These are phyloP conservation scores for Xanthia icteritia DNA, from an alignment of 2,888 invertebrate genomes.

Conservation along the genomic window DNA sequence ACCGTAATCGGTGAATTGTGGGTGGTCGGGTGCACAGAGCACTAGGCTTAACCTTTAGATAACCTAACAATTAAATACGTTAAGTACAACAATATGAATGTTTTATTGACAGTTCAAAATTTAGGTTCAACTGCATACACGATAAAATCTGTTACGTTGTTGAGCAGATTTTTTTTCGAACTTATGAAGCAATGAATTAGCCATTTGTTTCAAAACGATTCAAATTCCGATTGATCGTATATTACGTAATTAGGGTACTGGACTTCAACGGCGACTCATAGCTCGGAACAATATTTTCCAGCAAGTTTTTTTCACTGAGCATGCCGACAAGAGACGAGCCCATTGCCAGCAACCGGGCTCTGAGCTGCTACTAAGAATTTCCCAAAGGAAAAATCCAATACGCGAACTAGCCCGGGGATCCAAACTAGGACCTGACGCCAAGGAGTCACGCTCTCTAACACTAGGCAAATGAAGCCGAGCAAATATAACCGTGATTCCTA, in stretches of 20 bases:
- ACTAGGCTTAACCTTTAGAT: constrained; percentile 39
- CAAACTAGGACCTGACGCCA: not conserved
- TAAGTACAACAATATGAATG: constrained; percentile 14
- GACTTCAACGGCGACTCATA: not conserved
- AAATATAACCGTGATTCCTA: not conserved
- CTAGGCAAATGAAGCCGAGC: not conserved
- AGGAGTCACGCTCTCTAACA: not conserved
- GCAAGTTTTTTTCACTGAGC: not conserved
- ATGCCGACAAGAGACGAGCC: not conserved
- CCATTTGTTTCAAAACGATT: too few species aligned
- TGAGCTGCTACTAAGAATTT: not conserved
- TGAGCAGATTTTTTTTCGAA: too few species aligned
- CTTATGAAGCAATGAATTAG: too few species aligned
- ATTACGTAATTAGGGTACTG: too few species aligned
- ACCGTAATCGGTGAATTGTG: constrained; percentile 32
- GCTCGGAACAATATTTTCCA: not conserved
- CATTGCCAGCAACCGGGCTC: not conserved
- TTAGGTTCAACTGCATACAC: not conserved
- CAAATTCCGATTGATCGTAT: too few species aligned
- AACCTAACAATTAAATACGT: constrained; percentile 30
- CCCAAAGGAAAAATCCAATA: not conserved
- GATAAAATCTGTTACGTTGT: too few species aligned
- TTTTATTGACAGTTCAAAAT: constrained; percentile 13
- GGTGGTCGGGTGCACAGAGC: constrained; percentile 36
- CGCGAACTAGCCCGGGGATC: not conserved